Evolutionary conservation across 2,113 vertebrate genomes (phyloP).

Genomic region (Colossoma macropomum): DNA sequence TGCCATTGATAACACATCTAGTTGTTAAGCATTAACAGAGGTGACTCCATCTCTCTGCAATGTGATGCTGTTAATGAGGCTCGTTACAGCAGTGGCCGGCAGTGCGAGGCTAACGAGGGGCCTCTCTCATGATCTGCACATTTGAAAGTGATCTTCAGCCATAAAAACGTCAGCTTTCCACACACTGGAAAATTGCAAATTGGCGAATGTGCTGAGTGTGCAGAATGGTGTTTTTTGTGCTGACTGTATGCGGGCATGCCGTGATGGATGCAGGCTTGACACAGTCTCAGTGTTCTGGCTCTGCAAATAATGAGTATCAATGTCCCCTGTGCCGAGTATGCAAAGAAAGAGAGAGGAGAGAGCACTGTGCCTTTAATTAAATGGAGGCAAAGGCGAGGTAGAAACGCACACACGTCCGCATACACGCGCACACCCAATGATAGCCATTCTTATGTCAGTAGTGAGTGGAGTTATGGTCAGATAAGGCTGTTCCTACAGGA

Average conservation of each 20-base stretch:
- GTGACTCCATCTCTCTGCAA: slow-evolving; percentile 88
- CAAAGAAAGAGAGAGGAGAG: slow-evolving; percentile 87
- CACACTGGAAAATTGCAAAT: slow-evolving; percentile 92
- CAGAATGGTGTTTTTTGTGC: slow-evolving; percentile 83
- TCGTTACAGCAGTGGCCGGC: slow-evolving; percentile 85
- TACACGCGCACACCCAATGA: slow-evolving; percentile 73
- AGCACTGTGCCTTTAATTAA: slow-evolving; percentile 96
- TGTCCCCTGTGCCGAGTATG: slow-evolving; percentile 97
- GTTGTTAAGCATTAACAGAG: slow-evolving; percentile 77
- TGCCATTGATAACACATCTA: slow-evolving; percentile 13
- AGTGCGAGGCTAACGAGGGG: slow-evolving; percentile 86
- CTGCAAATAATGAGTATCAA: slow-evolving; percentile 99
- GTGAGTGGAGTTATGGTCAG: slow-evolving; percentile 85
- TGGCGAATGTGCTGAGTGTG: slow-evolving; percentile 93
- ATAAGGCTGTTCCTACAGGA: slow-evolving; percentile 63
- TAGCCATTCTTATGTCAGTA: slow-evolving; percentile 93
- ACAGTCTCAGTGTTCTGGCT: slow-evolving; percentile 99
- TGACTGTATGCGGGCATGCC: slow-evolving; percentile 72
- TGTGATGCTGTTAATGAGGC: slow-evolving; percentile 94
- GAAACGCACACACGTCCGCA: slow-evolving; percentile 68
- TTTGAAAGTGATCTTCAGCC: slow-evolving; percentile 92
- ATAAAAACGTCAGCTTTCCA: slow-evolving; percentile 90
- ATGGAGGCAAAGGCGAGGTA: slow-evolving; percentile 86
- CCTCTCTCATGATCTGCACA: slow-evolving; percentile 93
- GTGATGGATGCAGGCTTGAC: slow-evolving; percentile 99